These are phyloP conservation scores for Stegophylla sp. DNA, from an alignment of 2,888 invertebrate genomes.

Conservation along the genomic window DNA sequence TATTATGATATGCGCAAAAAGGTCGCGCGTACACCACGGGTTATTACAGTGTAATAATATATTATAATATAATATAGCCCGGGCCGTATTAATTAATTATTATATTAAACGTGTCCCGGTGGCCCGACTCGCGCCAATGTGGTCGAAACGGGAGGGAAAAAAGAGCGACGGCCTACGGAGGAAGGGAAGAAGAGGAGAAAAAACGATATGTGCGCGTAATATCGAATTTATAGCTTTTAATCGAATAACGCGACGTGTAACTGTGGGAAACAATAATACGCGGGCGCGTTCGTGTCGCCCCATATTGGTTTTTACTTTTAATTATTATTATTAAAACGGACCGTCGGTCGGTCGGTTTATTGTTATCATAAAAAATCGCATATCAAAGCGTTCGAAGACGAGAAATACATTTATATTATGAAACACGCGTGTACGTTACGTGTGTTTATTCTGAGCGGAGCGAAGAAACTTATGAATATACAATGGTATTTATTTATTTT, in stretches of 20 bases:
- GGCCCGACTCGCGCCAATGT: background rate
- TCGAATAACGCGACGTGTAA: background rate
- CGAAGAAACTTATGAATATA: too few relatives aligned
- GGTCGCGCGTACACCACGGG: conserved; percentile 17
- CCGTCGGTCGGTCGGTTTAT: too few relatives aligned
- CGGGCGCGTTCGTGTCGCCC: background rate
- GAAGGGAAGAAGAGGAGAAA: background rate
- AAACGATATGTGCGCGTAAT: background rate
- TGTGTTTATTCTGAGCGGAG: too few relatives aligned
- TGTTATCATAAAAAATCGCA: too few relatives aligned
- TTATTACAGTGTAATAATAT: too few relatives aligned
- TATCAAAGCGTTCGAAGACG: too few relatives aligned
- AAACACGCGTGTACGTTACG: too few relatives aligned
- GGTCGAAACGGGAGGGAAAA: background rate
- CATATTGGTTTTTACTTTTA: conserved; percentile 1
- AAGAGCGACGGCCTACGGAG: too few relatives aligned
- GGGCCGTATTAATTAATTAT: conserved; percentile 37
- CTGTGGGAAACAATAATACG: background rate
- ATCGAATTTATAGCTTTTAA: conserved; percentile 9
- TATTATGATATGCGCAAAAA: conserved; percentile 37
- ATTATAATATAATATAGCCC: too few relatives aligned
- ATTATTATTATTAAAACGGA: too few relatives aligned
- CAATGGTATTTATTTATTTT: too few relatives aligned
- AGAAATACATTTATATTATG: too few relatives aligned
- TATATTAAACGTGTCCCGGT: background rate